Evolutionary conservation across 2,113 vertebrate species (phyloP), one percentile per base, ranked within the genome.

Genomic region (Microcebus murinus): DNA sequence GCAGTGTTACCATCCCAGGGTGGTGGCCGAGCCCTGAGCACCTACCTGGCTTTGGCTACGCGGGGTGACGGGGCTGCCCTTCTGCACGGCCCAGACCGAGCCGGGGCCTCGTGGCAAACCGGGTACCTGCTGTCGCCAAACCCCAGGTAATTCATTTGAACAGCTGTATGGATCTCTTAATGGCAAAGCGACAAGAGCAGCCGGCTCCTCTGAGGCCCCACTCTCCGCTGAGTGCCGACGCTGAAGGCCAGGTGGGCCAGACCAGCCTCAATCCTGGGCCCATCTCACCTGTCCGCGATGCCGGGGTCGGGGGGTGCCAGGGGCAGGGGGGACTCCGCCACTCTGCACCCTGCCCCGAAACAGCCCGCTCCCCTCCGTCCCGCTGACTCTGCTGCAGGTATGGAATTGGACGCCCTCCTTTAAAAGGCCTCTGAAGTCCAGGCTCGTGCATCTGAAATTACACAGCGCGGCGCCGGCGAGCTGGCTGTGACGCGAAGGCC

Each of bases 21-120:
- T 97, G 98, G 98, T 98, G 96, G 98, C 76, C 98, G 98, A 98
- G 99, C 90, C 96, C 9, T 31, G 98, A 70, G 98, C 98, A 98
- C 98, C 98, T 98, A 98, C 98, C 98, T 98, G 98, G 99, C 99
- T 98, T 98, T 99, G 99, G 98, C 98, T 98, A 98, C 98, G 98
- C 97, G 97, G 88, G 55, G 73, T 91, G 74, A 25, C 4, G 34
- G 34, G 3, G 23, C 3, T 4, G n/a, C 82, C 18, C 29, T 57
- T 63, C 71, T n/a, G 3, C 23, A 11, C 12, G 13, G 21, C 1
- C 65, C 55, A 12, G 34, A 31, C 39, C 39, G 0, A 55, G 50
- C 74, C 14, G 50, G 95, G 95, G 27, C 10, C 95, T 77, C 2
- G 0, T 4, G 3, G 57, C 18, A 25, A 34, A 20, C 90, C 57